Percentiles rank a stretch among this genome's conserved stretches.
Evolutionary conservation across 2,888 invertebrate species (phyloP).

Genomic region (Entomobrya proxima): DNA sequence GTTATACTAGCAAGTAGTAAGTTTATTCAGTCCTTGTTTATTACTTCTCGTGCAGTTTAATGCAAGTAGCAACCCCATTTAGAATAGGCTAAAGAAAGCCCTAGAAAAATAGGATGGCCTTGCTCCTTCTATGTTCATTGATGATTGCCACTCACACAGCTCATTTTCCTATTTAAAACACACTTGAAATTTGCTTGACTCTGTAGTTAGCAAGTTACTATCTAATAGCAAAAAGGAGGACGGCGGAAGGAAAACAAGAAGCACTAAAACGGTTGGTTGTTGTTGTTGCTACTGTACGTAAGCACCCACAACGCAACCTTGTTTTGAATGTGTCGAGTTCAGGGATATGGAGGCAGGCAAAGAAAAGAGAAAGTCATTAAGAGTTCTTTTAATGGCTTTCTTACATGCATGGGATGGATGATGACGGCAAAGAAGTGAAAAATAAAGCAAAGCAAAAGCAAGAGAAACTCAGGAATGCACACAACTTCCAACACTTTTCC

Average conservation of each 20-base stretch:
- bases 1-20: too few species aligned
- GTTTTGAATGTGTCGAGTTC: conserved; percentile 6
- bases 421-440: neutral
- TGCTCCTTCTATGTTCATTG: neutral
- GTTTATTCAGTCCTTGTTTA: too few species aligned
- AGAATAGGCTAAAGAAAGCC: too few species aligned
- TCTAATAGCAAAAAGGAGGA: conserved; percentile 5
- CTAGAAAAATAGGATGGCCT: neutral
- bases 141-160: neutral
- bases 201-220: neutral
- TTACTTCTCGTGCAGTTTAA: too few species aligned
- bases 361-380: conserved; percentile 60
- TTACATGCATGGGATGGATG: conserved; percentile 49
- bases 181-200: conserved; percentile 22
- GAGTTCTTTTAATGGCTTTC: conserved; percentile 65
- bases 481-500: neutral
- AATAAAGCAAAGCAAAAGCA: neutral
- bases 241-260: neutral
- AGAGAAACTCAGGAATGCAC: neutral
- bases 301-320: too few species aligned
- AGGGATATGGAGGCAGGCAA: neutral
- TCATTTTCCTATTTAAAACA: conserved; percentile 17
- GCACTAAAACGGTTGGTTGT: neutral
- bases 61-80: too few species aligned
- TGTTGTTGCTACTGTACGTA: neutral